Evolutionary conservation across 2,888 invertebrate genomes (phyloP).

Genomic region (Pandemis corylana): DNA sequence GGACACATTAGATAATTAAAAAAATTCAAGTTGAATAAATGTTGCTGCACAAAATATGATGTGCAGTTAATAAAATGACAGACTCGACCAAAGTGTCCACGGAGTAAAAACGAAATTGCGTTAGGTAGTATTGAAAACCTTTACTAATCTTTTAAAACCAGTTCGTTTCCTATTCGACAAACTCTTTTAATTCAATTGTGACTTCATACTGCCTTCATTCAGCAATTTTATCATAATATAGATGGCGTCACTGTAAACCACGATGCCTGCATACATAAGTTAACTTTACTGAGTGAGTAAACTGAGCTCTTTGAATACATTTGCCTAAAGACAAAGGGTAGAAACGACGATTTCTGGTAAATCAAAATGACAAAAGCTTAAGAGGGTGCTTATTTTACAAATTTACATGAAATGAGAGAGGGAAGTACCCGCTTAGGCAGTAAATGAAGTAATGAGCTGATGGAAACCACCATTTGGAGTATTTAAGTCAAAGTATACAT

Average conservation of each 20-base stretch:
- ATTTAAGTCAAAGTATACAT: background rate
- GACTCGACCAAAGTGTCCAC: background rate
- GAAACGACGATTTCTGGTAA: constrained; percentile 5
- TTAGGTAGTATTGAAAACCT: background rate
- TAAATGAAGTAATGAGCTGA: background rate
- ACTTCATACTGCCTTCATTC: background rate
- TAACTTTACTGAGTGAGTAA: constrained; percentile 9
- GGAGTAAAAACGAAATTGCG: background rate
- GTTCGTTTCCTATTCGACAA: background rate
- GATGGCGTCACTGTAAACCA: background rate
- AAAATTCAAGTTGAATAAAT: background rate
- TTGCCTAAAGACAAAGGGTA: constrained; percentile 19
- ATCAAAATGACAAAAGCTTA: constrained; percentile 30
- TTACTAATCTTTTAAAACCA: background rate
- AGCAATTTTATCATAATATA: constrained; percentile 9
- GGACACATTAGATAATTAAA: too few relatives aligned
- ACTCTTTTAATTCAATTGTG: background rate
- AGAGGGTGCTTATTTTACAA: constrained; percentile 18
- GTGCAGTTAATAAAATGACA: background rate
- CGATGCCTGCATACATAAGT: constrained; percentile 14
- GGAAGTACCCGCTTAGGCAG: background rate
- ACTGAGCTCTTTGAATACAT: constrained; percentile 18
- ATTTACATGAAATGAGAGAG: constrained; percentile 19
- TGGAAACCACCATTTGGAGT: constrained; percentile 1
- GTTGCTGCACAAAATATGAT: too few relatives aligned